These are phyloP conservation scores for Caenorhabditis sp. DNA, from an alignment of 2,888 invertebrate genomes.

Conservation along the genomic window DNA sequence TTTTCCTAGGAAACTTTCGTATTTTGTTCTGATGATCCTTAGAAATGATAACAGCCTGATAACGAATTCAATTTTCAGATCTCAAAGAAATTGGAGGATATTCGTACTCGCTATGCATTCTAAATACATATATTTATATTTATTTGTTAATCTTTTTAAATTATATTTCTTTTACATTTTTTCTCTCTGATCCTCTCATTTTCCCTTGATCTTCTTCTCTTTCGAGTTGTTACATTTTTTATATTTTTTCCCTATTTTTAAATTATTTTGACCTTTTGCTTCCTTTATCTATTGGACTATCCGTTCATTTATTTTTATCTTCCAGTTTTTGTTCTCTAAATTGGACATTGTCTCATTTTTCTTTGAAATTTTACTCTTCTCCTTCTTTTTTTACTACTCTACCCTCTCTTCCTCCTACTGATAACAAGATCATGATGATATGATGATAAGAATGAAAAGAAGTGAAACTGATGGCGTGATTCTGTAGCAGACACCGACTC, in stretches of 20 bases:
- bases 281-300: too few relatives aligned
- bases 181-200: constrained; percentile 24
- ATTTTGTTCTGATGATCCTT: too few relatives aligned
- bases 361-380: constrained; percentile 16
- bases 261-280: background rate
- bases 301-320: constrained; percentile 14
- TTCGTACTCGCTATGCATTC: constrained; percentile 98
- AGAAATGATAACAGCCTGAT: too few relatives aligned
- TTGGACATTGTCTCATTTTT: background rate
- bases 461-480: constrained; percentile 47
- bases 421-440: constrained; percentile 40
- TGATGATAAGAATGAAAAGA: constrained; percentile 29
- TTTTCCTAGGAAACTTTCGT: background rate
- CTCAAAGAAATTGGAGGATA: constrained; percentile 98
- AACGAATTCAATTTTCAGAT: constrained; percentile 85
- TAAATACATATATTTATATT: constrained; percentile 87
- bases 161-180: constrained; percentile 22
- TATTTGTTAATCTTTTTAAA: too few relatives aligned
- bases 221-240: constrained; percentile 7
- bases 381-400: constrained; percentile 21
- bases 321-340: background rate
- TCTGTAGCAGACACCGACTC: constrained; percentile 25
- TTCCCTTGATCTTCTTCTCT: constrained; percentile 20
- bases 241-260: background rate
- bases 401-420: constrained; percentile 24